Base-by-base conservation (phyloP, 2,113 vertebrate genomes). In the Stercorarius parasiticus region DNA sequence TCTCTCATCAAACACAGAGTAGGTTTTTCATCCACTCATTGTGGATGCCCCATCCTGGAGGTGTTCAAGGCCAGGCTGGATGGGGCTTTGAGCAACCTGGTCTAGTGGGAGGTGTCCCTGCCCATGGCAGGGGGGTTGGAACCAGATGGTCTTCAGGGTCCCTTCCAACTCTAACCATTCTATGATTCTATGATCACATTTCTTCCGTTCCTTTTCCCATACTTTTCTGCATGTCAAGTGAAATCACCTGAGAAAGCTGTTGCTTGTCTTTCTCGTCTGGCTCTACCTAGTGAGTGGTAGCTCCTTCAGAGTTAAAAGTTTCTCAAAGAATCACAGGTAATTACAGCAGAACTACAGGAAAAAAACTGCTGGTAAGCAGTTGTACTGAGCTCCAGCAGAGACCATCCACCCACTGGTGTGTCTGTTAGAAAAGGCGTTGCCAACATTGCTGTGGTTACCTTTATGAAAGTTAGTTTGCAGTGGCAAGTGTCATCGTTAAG, bases 401-500 rank as follows among this genome's bases (percentile, higher is more conserved):
- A 86, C 32, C 15, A 34, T 45, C 58, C 71, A 64, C 49, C 61
- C 52, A 49, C 56, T 53, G 74, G 23, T 83, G 62, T 25, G 26
- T 40, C 62, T 67, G 29, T 64, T n/a, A 72, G 70, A 87, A 85
- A 89, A 88, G 32, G 53, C 71, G 80, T 42, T 42, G 66, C 36
- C 80, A 71, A 8, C 55, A 69, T 13, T 90, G 26, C 61, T 50
- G 65, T 53, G 74, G 13, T 86, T 93, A 99, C 99, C 99, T 99
- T 99, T 88, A 99, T 95, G 92, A 99, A 99, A 69, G 98, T 99
- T 96, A 99, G 98, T 98, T 99, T 99, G 98, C 99, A 99, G 87
- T 99, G 97, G 97, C 99, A 99, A 50, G 97, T 97, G 45, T 99
- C 98, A 18, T 98, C 98, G 22, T 92, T 99, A 85, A 98, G 97